Evolutionary conservation across 2,888 invertebrate genomes (phyloP), one percentile per base, ranked within the genome.

Genomic region (Athrips mouffetella): DNA sequence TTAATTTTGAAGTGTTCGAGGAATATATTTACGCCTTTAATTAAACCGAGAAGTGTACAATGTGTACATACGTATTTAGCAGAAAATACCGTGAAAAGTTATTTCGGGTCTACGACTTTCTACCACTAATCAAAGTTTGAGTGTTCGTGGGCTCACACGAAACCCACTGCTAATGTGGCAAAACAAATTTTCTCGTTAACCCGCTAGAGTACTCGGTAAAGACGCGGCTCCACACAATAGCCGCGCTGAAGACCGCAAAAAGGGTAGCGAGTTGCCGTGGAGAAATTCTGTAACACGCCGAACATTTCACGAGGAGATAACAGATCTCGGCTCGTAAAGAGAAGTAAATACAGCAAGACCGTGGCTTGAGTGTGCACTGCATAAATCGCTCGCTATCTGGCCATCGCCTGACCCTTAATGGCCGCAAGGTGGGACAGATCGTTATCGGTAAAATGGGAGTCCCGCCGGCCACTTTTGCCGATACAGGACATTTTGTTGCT

Each of bases 391-490:
- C 67, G 68, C 69, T 83, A 85, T 85, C 82, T 78, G 75, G 59
- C 78, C 78, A 83, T 84, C 83, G 80, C 74, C 74, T 82, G 86
- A 79, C 85, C 83, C 73, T 63, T 85, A 85, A 84, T 83, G 76
- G 82, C 70, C 72, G 65, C 73, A 66, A 84, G 83, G 83, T 82
- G 79, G 80, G 81, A 83, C 83, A 72, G 85, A 86, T 86, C 64
- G 70, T 82, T 83, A 85, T 85, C 85, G 72, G 53, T 61, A 68
- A 80, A 84, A 81, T 80, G 73, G 80, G 77, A 75, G 74, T 74
- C 77, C 75, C 75, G 72, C 63, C 65, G 58, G 64, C 70, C 70
- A 73, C 78, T 77, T 78, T 80, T 75, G 79, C 76, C 81, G 80
- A 80, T 80, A 80, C 76, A 76, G 73, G 67, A 76, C 74, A 78